Base-by-base conservation (phyloP, 2,797 vertebrate genomes). In the Pseudochaenichthys georgianus region DNA sequence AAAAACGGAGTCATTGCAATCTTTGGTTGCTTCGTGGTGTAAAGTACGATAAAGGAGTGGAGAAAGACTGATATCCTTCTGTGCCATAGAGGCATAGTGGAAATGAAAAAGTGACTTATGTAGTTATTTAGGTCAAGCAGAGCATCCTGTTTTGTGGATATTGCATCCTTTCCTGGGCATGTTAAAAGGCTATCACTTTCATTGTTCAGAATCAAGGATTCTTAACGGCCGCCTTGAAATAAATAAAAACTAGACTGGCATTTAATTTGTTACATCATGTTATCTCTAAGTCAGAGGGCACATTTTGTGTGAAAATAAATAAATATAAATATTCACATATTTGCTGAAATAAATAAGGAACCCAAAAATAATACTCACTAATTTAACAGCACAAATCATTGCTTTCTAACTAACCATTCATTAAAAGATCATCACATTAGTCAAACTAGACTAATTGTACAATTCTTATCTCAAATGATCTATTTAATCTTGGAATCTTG, bases 61-160 rank as follows among this genome's bases (percentile, higher is more conserved):
- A 2, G 50, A 21, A 76, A 57, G 46, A 62, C 7, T 66, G 11
- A 75, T 41, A 57, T 51, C 2, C 51, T n/a, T 55, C 9, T 13
- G 64, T 57, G 51, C 21, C 65, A 50, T 50, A 13, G 28, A 28
- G 62, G 41, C 23, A 19, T 10, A 16, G 12, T 7, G 21, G 17
- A 69, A 59, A 52, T 17, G 19, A 1, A 51, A n/a, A 50, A 0
- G 34, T 13, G 13, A 10, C 34, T 38, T 38, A 38, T 38, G 34
- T 7, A 38, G 8, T 38, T 38, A 38, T 38, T 38, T 38, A 38
- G 34, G 34, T 38, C 34, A 38, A 38, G 34, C 34, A 38, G 34
- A 38, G 34, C 8, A 34, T 38, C 34, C 34, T 38, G 34, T 38
- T 38, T 38, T 38, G 34, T 38, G 34, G 8, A 38, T 9, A 38